Base-by-base conservation (phyloP, 2,888 invertebrate species). In the Ormyrus labotus region DNA sequence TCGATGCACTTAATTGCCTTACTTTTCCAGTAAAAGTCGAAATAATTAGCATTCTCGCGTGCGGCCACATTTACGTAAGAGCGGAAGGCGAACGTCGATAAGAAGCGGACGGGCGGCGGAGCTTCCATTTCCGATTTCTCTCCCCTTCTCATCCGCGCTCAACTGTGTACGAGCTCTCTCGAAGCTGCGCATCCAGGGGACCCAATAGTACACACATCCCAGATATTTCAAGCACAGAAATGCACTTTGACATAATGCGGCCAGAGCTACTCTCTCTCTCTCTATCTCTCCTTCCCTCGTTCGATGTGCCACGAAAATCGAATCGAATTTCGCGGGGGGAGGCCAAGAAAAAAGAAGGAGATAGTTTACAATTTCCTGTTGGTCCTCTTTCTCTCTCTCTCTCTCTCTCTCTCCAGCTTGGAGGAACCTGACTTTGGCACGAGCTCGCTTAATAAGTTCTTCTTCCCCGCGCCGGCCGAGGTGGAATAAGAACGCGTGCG, bases 401-500 rank as follows among this genome's bases (percentile, higher is more conserved):
- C 34, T 34, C 34, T 34, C 34, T 34, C 34, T 34, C 45, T 11
- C 45, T n/a, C 45, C 4, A 19, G 58, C 61, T 57, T 74, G 53
- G 61, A 61, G 60, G 55, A 75, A 71, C 71, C 70, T 53, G 77
- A 77, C 80, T 82, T 82, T 82, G 82, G 77, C 76, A 82, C 80
- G 74, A 77, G 67, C 55, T 74, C 82, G 58, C 69, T 82, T 80
- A 80, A 78, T 77, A 82, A 82, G 82, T 82, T 82, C 80, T 67
- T 74, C 57, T 55, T 13, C 65, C 76, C 57, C 13, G 13, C 48
- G 9, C 9, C 11, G 64, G 61, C 50, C n/a, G 47, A 47, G 57
- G 53, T 63, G 68, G 51, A 50, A 63, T 13, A 68, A 45, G 13
- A 48, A n/a, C 47, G 11, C 0, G 45, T 2, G 63, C 34, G 34